Evolutionary conservation across 2,113 vertebrate species (phyloP), one percentile per base, ranked within the genome.

Genomic region (Nanger granti): DNA sequence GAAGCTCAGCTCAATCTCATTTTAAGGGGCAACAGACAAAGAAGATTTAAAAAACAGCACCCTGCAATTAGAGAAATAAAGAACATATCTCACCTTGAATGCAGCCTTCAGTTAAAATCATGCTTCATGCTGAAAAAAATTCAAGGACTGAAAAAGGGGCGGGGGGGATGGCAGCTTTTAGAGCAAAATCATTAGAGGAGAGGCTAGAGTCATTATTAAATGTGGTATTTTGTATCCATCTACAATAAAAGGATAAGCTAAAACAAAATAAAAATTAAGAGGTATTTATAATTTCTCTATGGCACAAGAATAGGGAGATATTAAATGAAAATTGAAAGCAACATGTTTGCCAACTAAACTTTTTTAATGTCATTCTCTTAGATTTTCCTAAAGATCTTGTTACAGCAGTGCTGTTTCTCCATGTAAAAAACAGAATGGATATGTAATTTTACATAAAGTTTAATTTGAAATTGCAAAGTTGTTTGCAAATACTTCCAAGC

Each of bases 251-350:
- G 14, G 34, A 95, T 88, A 80, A 52, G 11, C 4, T 57, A 44
- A 57, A 95, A 83, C 82, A 95, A 91, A 79, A 83, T 28, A 95
- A 80, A 18, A 87, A 57, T 22, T 76, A 59, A 93, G 17, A 80
- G 49, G 44, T n/a, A 93, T 83, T 96, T 90, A 87, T 55, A 84
- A 28, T 73, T 96, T 91, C 26, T 89, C 41, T n/a, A 29, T 52
- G 52, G 26, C 64, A 85, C 34, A 90, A 96, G 47, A 94, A 96
- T 57, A 59, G 96, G 7, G 49, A 52, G 26, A 90, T 60, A 69
- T 18, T 82, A 93, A 80, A 31, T 62, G n/a, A 96, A 95, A 97
- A 59, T 92, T 89, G 88, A 96, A 95, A 93, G 64, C 59, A 95
- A 22, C 64, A 69, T 49, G 24, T 47, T 90, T 87, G 54, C 73